Evolutionary conservation across 2,888 invertebrate species (phyloP).

Genomic region (Epirrita christyi): DNA sequence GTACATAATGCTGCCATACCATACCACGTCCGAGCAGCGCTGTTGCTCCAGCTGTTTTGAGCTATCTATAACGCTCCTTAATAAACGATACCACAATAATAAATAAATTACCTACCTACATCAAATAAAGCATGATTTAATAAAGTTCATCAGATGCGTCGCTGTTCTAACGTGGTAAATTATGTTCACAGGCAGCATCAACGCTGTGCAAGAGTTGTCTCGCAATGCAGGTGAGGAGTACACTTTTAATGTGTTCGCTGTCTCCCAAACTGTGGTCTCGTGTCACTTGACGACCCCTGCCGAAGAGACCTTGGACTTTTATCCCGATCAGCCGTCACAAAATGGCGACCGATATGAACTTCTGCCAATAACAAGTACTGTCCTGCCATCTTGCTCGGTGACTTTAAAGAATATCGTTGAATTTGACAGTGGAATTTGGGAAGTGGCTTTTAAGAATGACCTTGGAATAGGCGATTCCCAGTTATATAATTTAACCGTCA

Average conservation of each 20-base stretch:
- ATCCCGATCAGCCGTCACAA: not conserved
- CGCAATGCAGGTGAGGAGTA: constrained; percentile 14
- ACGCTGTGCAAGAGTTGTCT: constrained; percentile 1
- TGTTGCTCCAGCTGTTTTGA: no score
- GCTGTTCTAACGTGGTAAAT: not conserved
- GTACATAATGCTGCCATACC: no score
- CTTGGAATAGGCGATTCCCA: constrained; percentile 4
- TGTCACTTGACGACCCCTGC: constrained; percentile 27
- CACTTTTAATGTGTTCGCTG: constrained; percentile 14
- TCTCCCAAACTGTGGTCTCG: constrained; percentile 2
- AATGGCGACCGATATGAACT: constrained; percentile 26
- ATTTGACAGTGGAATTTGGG: constrained; percentile 24
- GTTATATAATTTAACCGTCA: constrained; percentile 15
- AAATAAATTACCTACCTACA: no score
- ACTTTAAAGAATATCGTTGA: constrained; percentile 12
- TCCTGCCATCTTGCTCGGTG: constrained; percentile 21
- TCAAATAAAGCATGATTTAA: no score
- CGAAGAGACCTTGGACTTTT: constrained; percentile 16
- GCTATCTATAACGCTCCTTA: no score
- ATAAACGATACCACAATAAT: no score
- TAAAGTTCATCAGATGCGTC: no score
- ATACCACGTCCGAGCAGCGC: no score
- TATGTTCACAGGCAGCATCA: constrained; percentile 22
- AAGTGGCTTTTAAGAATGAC: constrained; percentile 5
- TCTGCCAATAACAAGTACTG: not conserved